Percentiles rank a stretch among this genome's conserved stretches.
These are phyloP conservation scores for Amiota mariae DNA, from an alignment of 2,888 invertebrate species.

Conservation along the genomic window DNA sequence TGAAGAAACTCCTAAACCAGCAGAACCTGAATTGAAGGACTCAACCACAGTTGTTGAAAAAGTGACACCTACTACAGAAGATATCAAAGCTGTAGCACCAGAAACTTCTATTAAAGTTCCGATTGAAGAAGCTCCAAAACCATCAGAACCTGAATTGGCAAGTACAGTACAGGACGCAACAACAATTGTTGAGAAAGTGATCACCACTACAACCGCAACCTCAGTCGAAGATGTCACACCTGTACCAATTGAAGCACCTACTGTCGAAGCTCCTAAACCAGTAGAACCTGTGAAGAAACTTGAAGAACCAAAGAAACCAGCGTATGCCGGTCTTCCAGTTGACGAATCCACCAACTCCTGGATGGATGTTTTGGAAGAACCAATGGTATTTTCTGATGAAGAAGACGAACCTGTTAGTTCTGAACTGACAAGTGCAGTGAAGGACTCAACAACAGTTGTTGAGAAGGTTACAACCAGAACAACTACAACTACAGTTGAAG, in stretches of 20 bases:
- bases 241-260: not conserved
- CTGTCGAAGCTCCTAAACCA: not conserved
- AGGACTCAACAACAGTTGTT: not conserved
- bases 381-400: conserved; percentile 66
- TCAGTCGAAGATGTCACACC: conserved; percentile 12
- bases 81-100: no score
- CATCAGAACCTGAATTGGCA: no score
- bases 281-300: not conserved
- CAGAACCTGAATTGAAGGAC: no score
- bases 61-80: no score
- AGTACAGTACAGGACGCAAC: no score
- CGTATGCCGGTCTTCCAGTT: conserved; percentile 50
- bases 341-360: not conserved
- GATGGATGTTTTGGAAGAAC: conserved; percentile 49
- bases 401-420: conserved; percentile 46
- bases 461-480: not conserved
- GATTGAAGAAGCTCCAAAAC: no score
- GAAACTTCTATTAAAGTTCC: no score
- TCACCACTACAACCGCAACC: not conserved
- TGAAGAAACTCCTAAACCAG: not conserved
- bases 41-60: no score
- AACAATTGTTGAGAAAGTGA: not conserved
- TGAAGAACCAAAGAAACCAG: conserved; percentile 28
- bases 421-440: not conserved
- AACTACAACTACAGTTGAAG: not conserved